Conservation (phyloP, 2,113 vertebrate genomes). For the Pontoporia blainvillei region DNA sequence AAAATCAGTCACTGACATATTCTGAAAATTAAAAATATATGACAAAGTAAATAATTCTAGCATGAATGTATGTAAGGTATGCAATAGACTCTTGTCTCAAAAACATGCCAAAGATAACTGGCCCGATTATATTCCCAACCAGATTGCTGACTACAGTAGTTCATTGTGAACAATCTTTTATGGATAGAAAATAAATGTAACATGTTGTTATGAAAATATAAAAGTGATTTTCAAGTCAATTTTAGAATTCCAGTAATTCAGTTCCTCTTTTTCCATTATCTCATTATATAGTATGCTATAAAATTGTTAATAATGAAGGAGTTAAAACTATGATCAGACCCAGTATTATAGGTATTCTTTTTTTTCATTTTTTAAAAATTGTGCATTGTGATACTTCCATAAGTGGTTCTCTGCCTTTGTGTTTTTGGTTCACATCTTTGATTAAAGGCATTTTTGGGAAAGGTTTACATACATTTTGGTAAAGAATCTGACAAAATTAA, state of each 20-base stretch:
- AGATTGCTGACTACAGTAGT: not conserved
- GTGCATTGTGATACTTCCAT: not conserved
- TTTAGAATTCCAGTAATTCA: not conserved
- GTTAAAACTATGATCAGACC: not conserved
- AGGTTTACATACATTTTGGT: not conserved
- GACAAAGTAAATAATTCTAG: not conserved
- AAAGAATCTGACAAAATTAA: not conserved
- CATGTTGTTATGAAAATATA: not conserved
- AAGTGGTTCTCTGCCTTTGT: not conserved
- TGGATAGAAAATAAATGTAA: not conserved
- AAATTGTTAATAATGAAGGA: not conserved
- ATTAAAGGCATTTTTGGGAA: not conserved
- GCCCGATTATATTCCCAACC: not conserved
- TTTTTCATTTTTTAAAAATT: not conserved
- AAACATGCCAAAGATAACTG: not conserved
- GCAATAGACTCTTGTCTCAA: not conserved
- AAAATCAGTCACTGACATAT: not conserved
- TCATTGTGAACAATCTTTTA: not conserved
- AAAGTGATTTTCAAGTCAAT: not conserved
- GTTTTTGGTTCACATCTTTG: not conserved
- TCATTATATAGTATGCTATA: not conserved
- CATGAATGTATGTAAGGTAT: not conserved
- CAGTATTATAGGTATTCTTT: not conserved
- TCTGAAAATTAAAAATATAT: not conserved
- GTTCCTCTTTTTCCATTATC: not conserved